Base-by-base conservation (phyloP, 2,888 invertebrate genomes). In the Oxyteleia sp. region DNA sequence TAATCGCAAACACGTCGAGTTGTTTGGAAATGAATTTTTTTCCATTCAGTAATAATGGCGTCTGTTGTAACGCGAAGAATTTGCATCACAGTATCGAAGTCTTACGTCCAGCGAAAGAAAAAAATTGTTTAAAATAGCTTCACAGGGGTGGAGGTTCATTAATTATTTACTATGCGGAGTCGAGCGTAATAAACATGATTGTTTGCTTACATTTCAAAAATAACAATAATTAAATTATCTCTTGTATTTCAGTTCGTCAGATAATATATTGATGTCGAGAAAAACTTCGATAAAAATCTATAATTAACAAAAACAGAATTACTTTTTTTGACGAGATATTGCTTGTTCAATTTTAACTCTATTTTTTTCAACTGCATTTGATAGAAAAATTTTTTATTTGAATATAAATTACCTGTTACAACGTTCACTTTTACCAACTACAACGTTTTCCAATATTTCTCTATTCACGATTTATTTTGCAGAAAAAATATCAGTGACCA, bases 361-460 rank as follows among this genome's bases (percentile, higher is more conserved):
- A 43, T 13, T 61, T 61, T 61, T 45, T 10, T 23, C 10, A 45
- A 16, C 43, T 61, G 29, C 16, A 45, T 61, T 43, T 16, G 16
- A 45, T 45, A 45, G 45, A 2, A 59, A 13, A 16, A 23, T 20
- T 55, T 45, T 69, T 69, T 69, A 43, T 69, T 69, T 69, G 57
- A 69, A 69, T 57, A 55, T 69, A 69, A 69, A 69, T 69, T 43
- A 69, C 69, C 15, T 69, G 43, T 69, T 57, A 69, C 69, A 69
- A 10, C 32, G 35, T 53, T 32, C 66, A 49, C 43, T 55, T 68
- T 68, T 55, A 29, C 32, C 23, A 13, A 41, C 20, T 26, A 53
- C 49, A 49, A 64, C 38, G 15, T 49, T 49, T 49, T 66, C 49
- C 23, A 29, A 49, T 38, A 38, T 38, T 51, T 43, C 18, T 51